Evolutionary conservation across 2,888 invertebrate species (phyloP), one percentile per base, ranked within the genome.

Genomic region (Thereva unica): DNA sequence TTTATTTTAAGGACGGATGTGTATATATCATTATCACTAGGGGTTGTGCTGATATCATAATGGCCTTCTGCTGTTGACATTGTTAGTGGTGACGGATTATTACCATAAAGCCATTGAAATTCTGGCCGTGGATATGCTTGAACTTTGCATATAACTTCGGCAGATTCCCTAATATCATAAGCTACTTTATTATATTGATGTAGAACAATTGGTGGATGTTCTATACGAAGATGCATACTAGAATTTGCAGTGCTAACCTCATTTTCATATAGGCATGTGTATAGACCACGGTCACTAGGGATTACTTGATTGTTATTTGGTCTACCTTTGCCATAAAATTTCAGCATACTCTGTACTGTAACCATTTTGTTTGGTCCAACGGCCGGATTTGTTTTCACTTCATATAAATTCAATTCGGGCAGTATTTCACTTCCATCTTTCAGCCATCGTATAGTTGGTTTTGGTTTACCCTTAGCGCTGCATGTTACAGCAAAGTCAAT

Each of bases 121-220:
- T 93, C 93, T 0, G 95, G 95, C 75, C 92, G 91, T 0, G 95
- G 95, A 80, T 93, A 95, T 0, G 95, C 93, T 76, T 93, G 92
- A 9, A 95, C 93, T 76, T 90, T 88, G 79, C 95, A 95, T 0
- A 90, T 86, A 35, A 96, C 91, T 78, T 92, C 90, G 0, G 95
- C 95, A 0, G 89, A 89, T 80, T 95, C 94, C 68, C 88, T 85
- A 5, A 91, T 80, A 77, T 94, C 93, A 76, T 89, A 93, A 0
- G 95, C 95, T 0, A 95, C 95, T 82, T 93, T 93, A 75, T 89
- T 90, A 78, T 93, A 91, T 75, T 91, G 90, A 77, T 91, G 90
- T 44, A 94, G 84, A 38, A 91, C 87, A 72, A 95, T 92, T 1
- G 95, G 95, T 77, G 91, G 89, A 80, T 95, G 95, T 84, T 95